A percentile compares a stretch with the other conserved stretches of the same genome.
These are phyloP conservation scores for Eupithecia abbreviata DNA, from an alignment of 2,888 invertebrate genomes.

Conservation along the genomic window DNA sequence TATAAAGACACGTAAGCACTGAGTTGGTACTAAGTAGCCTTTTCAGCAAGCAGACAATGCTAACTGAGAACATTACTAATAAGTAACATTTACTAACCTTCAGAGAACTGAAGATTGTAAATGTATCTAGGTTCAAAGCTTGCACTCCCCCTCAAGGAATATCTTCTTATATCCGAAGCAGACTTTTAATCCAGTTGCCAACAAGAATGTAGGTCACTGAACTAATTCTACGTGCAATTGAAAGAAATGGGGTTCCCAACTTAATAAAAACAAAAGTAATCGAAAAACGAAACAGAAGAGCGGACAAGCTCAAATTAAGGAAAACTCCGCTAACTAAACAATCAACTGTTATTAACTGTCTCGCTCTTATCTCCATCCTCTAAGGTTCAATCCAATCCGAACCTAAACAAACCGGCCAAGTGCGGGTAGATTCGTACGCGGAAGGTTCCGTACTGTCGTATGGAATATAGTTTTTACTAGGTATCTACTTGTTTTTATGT, in stretches of 20 bases:
- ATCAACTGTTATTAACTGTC: constrained; percentile 42
- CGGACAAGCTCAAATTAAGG: constrained; percentile 41
- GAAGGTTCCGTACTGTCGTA: background rate
- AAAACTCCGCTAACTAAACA: constrained; percentile 43
- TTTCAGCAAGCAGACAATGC: too few species aligned
- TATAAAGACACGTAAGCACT: too few species aligned
- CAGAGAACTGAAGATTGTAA: too few species aligned
- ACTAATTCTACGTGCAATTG: constrained; percentile 33
- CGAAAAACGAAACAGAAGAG: constrained; percentile 33
- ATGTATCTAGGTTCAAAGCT: background rate
- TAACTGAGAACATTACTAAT: too few species aligned
- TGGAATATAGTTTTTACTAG: background rate
- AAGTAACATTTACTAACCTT: too few species aligned
- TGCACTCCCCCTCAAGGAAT: background rate
- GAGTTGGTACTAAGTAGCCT: too few species aligned
- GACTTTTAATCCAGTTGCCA: constrained; percentile 11
- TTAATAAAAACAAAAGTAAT: constrained; percentile 38
- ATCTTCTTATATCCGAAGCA: background rate
- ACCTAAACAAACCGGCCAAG: background rate
- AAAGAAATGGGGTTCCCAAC: constrained; percentile 32
- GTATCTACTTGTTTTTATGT: too few species aligned
- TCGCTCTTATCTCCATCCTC: constrained; percentile 4
- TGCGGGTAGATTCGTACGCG: background rate
- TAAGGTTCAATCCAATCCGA: constrained; percentile 13
- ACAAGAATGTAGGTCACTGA: constrained; percentile 23